phyloP scores from a whole-genome alignment of 2,113 vertebrate genomes.

The Megaceryle torquata region DNA sequence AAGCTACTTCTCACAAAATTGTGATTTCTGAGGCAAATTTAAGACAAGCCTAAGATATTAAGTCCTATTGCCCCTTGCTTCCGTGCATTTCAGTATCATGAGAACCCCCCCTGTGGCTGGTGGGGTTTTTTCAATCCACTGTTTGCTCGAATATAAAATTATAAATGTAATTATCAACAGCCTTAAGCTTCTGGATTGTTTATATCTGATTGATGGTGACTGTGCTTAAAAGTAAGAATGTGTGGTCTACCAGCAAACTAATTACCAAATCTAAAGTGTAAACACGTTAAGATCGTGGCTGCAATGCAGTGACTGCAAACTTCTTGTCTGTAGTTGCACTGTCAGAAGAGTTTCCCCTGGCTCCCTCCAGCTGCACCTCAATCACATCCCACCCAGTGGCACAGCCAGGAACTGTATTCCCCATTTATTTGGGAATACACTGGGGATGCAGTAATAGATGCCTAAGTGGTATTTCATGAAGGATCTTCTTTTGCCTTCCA shows the following conservation, averaged over 20 bases:
- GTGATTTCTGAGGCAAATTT: neutral
- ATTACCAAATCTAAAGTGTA: neutral
- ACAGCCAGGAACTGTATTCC: neutral
- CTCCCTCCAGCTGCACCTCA: neutral
- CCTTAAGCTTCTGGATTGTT: neutral
- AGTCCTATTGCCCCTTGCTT: neutral
- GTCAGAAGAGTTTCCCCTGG: neutral
- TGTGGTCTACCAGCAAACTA: neutral
- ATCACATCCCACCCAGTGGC: neutral
- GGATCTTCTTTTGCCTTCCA: neutral
- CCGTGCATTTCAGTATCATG: neutral
- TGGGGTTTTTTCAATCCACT: neutral
- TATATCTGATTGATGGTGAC: neutral
- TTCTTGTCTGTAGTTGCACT: neutral
- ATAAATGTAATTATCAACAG: neutral
- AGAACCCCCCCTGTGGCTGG: neutral
- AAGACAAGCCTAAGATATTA: neutral
- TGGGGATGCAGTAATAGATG: neutral
- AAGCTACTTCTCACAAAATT: neutral
- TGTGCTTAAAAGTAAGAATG: neutral
- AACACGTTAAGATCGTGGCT: neutral
- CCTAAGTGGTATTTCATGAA: neutral
- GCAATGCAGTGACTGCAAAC: neutral
- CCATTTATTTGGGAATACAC: neutral
- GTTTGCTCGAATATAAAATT: neutral